phyloP scores from a whole-genome alignment of 2,888 invertebrate genomes.

The Hypolimnas misippus region DNA sequence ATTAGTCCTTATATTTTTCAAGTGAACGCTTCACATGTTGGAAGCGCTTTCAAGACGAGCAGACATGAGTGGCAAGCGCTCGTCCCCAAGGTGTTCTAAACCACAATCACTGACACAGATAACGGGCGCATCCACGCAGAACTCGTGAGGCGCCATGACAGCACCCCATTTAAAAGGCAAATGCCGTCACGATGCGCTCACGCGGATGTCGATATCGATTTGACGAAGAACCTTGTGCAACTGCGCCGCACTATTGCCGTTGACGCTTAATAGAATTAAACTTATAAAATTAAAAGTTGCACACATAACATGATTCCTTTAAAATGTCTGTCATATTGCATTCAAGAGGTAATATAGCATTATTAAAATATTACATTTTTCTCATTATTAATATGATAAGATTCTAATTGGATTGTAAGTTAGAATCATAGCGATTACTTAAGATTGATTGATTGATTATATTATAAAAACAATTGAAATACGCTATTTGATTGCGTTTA shows the following conservation, averaged over 20 bases:
- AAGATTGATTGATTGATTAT: too few species aligned
- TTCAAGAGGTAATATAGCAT: too few species aligned
- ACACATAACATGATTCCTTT: background rate
- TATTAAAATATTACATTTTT: too few species aligned
- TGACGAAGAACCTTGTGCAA: constrained; percentile 50
- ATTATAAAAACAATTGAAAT: too few species aligned
- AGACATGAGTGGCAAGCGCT: background rate
- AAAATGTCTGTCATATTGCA: background rate
- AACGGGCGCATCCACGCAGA: constrained; percentile 66
- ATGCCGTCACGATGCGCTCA: constrained; percentile 72
- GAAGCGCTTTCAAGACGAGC: background rate
- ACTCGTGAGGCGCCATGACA: constrained; percentile 72
- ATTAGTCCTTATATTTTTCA: background rate
- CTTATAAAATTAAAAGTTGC: constrained; percentile 33
- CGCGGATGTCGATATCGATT: constrained; percentile 54
- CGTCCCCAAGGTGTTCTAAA: constrained; percentile 14
- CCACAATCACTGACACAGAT: constrained; percentile 71
- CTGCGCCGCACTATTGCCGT: constrained; percentile 27
- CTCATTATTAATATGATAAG: too few species aligned
- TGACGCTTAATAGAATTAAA: constrained; percentile 35
- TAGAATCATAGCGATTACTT: too few species aligned
- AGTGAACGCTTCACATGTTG: constrained; percentile 1
- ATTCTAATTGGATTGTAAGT: too few species aligned
- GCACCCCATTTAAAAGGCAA: constrained; percentile 75
- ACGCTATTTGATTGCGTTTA: too few species aligned